These are phyloP conservation scores for Xanthorhoe designata DNA, from an alignment of 2,888 invertebrate species.

Conservation along the genomic window DNA sequence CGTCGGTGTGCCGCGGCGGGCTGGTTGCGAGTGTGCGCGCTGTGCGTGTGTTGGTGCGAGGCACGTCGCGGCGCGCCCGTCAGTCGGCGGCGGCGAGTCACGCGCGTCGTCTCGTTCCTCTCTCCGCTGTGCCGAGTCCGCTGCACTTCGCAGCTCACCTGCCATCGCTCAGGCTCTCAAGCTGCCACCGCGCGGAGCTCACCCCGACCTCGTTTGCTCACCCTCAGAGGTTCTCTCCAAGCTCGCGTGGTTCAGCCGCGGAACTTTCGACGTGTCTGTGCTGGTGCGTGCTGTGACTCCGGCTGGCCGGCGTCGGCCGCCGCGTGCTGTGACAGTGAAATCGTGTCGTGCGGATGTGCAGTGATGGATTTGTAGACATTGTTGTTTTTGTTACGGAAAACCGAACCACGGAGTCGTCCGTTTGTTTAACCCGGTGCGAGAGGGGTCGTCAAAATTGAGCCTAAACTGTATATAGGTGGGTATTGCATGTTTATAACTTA, in stretches of 20 bases:
- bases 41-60: slow-evolving; percentile 78
- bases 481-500: slow-evolving; percentile 52
- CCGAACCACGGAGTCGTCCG: slow-evolving; percentile 63
- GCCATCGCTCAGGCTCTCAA: slow-evolving; percentile 76
- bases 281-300: slow-evolving; percentile 72
- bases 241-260: slow-evolving; percentile 56
- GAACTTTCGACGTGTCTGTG: slow-evolving; percentile 60
- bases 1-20: slow-evolving; percentile 56
- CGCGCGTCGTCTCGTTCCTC: slow-evolving; percentile 80
- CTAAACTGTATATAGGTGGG: slow-evolving; percentile 84
- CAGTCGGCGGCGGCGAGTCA: slow-evolving; percentile 84
- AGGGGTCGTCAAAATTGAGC: slow-evolving; percentile 84
- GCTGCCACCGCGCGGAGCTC: slow-evolving; percentile 79
- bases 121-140: slow-evolving; percentile 60
- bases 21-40: slow-evolving; percentile 67
- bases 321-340: slow-evolving; percentile 84
- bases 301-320: slow-evolving; percentile 66
- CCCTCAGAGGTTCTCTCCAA: slow-evolving; percentile 56
- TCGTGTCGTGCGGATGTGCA: slow-evolving; percentile 85
- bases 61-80: slow-evolving; percentile 80
- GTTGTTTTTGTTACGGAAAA: slow-evolving; percentile 65
- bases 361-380: slow-evolving; percentile 82
- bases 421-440: slow-evolving; percentile 73
- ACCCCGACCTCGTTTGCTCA: slow-evolving; percentile 70
- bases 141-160: slow-evolving; percentile 72